Conservation (phyloP, 2,797 vertebrate genomes). For the Chaetodon trifasciatus region DNA sequence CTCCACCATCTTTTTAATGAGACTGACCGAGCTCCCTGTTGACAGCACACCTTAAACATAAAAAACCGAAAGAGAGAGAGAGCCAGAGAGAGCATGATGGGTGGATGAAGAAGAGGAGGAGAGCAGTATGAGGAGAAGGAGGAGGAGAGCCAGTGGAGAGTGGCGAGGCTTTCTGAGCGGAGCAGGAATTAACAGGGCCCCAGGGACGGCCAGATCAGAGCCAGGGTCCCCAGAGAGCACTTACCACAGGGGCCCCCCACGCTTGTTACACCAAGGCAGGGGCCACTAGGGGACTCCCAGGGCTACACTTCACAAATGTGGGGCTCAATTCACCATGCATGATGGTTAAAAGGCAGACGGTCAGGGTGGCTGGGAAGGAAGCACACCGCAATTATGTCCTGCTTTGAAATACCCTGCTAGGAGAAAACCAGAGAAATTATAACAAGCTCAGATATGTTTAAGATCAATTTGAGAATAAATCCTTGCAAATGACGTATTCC, state of each 20-base stretch:
- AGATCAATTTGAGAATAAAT: conserved; percentile 81
- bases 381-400: conserved; percentile 73
- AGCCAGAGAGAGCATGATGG: conserved; percentile 20
- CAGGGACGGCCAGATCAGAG: conserved; percentile 82
- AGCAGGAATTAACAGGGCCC: conserved; percentile 88
- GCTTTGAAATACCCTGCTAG: conserved; percentile 62
- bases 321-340: conserved; percentile 75
- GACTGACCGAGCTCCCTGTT: conserved; percentile 67
- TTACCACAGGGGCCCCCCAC: conserved; percentile 82
- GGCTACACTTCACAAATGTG: conserved; percentile 84
- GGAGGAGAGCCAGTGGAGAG: conserved; percentile 78
- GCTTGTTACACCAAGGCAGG: conserved; percentile 84
- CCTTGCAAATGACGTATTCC: conserved; percentile 59
- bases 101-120: conserved; percentile 54
- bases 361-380: conserved; percentile 71
- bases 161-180: conserved; percentile 75
- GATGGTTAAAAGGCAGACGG: conserved; percentile 78
- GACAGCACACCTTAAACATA: conserved; percentile 76
- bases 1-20: conserved; percentile 65
- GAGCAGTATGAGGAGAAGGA: conserved; percentile 55
- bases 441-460: conserved; percentile 77
- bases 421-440: conserved; percentile 64
- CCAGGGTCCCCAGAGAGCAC: conserved; percentile 84
- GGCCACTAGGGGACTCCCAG: conserved; percentile 81
- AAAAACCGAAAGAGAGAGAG: conserved; percentile 50